These are phyloP conservation scores for Tyto alba DNA, from an alignment of 2,113 vertebrate genomes.

Conservation along the genomic window DNA sequence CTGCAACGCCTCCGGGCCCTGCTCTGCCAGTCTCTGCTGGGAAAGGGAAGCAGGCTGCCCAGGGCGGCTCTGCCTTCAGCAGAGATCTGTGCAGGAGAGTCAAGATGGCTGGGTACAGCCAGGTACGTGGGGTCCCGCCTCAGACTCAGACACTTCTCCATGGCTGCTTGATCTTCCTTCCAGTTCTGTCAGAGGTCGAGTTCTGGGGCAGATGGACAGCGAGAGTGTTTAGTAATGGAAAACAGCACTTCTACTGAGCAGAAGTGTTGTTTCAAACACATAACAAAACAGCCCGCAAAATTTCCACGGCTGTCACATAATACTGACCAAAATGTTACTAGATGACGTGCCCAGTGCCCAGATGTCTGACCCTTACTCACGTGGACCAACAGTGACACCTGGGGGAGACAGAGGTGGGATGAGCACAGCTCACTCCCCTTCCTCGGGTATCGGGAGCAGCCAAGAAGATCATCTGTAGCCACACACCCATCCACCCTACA, in stretches of 20 bases:
- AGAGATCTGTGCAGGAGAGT: too few species aligned
- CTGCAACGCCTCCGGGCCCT: not conserved
- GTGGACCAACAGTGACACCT: constrained; percentile 77
- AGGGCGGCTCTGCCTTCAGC: accelerated
- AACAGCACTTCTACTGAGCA: accelerated
- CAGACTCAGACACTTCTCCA: too few species aligned
- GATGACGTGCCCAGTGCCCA: accelerated
- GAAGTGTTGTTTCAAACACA: accelerated
- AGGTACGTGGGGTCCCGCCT: accelerated
- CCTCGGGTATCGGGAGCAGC: not conserved
- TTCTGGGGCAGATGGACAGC: not conserved
- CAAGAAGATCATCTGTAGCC: not conserved
- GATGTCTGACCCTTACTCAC: not conserved
- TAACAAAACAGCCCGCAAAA: accelerated
- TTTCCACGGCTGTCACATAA: not conserved
- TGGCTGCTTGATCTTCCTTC: not conserved
- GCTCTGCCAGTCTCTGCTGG: accelerated
- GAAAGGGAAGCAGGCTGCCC: not conserved
- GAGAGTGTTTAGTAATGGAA: not conserved
- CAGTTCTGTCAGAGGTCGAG: not conserved
- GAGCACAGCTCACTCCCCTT: not conserved
- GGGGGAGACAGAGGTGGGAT: constrained; percentile 62
- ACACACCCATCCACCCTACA: accelerated
- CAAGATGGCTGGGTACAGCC: not conserved
- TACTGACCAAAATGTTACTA: accelerated